Evolutionary conservation across 2,113 vertebrate genomes (phyloP), one percentile per base, ranked within the genome.

Genomic region (Albula goreensis): DNA sequence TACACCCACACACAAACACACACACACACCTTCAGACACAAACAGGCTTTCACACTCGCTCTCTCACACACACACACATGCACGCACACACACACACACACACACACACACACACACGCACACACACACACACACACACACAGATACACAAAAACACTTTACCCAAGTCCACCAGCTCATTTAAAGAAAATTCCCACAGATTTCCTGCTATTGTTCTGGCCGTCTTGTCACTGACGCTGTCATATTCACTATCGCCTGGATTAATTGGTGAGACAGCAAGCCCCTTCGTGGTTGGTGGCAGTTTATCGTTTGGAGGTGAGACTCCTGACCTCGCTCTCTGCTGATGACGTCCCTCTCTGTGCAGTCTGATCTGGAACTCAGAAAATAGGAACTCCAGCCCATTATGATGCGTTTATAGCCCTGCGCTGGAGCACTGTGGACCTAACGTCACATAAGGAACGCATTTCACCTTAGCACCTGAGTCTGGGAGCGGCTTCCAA

Each of bases 361-460:
- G 31, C 31, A 41, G 31, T 41, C 31, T 41, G 31, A 41, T 41
- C 31, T 41, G 31, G 1, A 41, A 41, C 31, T 41, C 31, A 41
- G 31, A 41, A 41, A 41, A 41, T 93, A 81, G 88, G 70, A 52
- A 63, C 84, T 74, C 63, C 19, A 81, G 19, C 74, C 41, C 48
- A 77, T 91, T 87, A 91, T 85, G 90, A 89, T 91, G 89, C 84
- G 85, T 90, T 83, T 82, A 88, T 88, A 88, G 82, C 86, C 78
- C 78, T 92, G 89, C 11, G 93, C 86, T 91, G 90, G 89, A 89
- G 87, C 84, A 84, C 88, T 88, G 88, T 90, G 88, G 81, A 82
- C 84, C 86, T 87, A 78, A 90, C 86, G 78, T 85, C 83, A 90
- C 90, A 86, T 90, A 80, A 79, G 85, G 88, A 86, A 87, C 87